phyloP scores from a whole-genome alignment of 2,113 vertebrate genomes.

The Saccopteryx leptura region DNA sequence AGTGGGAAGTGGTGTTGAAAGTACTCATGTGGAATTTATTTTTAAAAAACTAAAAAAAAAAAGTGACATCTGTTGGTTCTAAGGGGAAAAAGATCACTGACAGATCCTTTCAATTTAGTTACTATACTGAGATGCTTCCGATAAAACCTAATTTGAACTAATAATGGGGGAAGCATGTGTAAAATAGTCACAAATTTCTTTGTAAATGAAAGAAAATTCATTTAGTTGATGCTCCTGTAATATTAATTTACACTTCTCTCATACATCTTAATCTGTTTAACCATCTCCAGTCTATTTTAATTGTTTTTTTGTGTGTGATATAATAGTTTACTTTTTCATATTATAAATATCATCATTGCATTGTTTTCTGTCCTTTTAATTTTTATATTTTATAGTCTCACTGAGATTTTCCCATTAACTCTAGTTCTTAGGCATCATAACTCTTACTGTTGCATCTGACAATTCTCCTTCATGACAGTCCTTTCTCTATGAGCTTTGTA shows the following conservation, averaged over 20 bases:
- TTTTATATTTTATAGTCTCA: background rate
- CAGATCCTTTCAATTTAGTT: constrained; percentile 56
- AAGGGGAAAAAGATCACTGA: background rate
- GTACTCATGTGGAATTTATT: constrained; percentile 48
- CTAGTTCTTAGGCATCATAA: background rate
- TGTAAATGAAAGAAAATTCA: constrained; percentile 41
- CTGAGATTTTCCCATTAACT: background rate
- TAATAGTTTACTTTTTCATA: background rate
- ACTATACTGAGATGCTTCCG: constrained; percentile 46
- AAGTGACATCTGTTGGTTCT: constrained; percentile 53
- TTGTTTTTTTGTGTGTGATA: background rate
- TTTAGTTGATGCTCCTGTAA: background rate
- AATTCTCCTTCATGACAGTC: background rate
- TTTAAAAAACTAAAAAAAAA: background rate
- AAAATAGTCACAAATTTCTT: constrained; percentile 21
- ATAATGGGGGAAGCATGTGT: background rate
- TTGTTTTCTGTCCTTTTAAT: background rate
- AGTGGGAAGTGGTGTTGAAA: constrained; percentile 35
- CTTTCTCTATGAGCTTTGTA: background rate
- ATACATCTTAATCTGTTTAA: background rate
- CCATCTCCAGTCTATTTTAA: background rate
- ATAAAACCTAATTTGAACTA: constrained; percentile 51
- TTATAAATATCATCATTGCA: background rate
- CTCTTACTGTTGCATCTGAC: background rate
- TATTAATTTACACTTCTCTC: background rate